Percentiles rank a stretch among this genome's conserved stretches.
These are phyloP conservation scores for Drosophila bocqueti DNA, from an alignment of 1,140 invertebrate species.

Conservation along the genomic window DNA sequence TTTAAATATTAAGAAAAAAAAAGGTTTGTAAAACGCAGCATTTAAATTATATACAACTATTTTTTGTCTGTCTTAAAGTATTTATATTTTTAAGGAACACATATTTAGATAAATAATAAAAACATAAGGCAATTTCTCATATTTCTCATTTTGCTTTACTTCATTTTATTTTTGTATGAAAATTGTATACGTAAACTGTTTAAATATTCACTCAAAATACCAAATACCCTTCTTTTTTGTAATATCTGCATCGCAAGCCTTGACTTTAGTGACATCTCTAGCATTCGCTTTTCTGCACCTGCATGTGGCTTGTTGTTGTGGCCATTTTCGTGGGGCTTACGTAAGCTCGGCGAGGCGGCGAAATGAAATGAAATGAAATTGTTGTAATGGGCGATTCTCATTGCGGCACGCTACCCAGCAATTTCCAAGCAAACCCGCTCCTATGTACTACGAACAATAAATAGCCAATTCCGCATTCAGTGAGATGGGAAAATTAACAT, in stretches of 20 bases:
- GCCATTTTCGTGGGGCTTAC: conserved; percentile 60
- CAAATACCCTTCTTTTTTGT: background rate
- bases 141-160: no score
- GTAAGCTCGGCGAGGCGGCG: conserved; percentile 74
- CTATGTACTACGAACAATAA: conserved; percentile 5
- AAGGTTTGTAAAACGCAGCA: no score
- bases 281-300: conserved; percentile 35
- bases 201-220: background rate
- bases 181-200: no score
- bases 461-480: conserved; percentile 8
- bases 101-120: no score
- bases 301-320: conserved; percentile 39
- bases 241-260: background rate
- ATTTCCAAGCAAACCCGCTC: background rate
- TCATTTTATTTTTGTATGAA: no score
- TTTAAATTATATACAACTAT: no score
- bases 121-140: no score
- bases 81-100: no score
- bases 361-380: conserved; percentile 82
- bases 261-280: conserved; percentile 31
- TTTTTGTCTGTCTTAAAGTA: no score
- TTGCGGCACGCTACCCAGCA: conserved; percentile 67
- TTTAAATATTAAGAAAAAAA: no score
- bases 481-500: conserved; percentile 7
- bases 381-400: conserved; percentile 81